phyloP scores from a whole-genome alignment of 1,140 invertebrate species.

The Cotesia glomerata region DNA sequence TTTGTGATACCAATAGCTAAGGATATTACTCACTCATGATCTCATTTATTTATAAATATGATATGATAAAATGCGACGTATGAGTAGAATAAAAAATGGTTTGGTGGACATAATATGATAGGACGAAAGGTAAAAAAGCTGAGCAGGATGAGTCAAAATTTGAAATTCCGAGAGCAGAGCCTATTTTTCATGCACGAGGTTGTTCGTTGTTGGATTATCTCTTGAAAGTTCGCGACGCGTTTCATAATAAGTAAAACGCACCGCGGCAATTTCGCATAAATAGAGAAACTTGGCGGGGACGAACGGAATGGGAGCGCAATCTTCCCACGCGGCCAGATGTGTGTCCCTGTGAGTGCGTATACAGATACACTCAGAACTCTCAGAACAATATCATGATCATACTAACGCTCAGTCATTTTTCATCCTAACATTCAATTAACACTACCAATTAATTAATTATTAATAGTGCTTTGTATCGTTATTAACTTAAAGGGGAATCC shows the following conservation, averaged over 20 bases:
- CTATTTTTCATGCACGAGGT: conserved; percentile 8
- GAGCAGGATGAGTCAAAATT: neutral
- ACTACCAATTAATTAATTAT: neutral
- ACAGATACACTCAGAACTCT: neutral
- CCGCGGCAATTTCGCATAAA: conserved; percentile 34
- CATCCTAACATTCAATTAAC: neutral
- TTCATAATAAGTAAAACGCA: conserved; percentile 38
- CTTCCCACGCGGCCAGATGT: conserved; percentile 43
- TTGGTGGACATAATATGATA: neutral
- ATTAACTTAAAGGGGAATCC: too few relatives aligned
- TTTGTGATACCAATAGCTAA: too few relatives aligned
- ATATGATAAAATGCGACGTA: too few relatives aligned
- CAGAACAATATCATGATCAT: neutral
- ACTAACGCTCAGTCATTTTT: neutral
- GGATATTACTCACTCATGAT: too few relatives aligned
- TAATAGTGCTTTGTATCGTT: neutral
- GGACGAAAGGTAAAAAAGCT: neutral
- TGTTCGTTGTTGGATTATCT: neutral
- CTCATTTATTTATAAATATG: too few relatives aligned
- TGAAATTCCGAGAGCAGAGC: neutral
- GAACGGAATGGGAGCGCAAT: conserved; percentile 39
- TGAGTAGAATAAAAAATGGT: neutral
- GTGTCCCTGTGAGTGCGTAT: conserved; percentile 3
- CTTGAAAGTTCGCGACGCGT: conserved; percentile 24
- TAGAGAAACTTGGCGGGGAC: conserved; percentile 28